Base-by-base conservation (phyloP, 2,888 invertebrate species). In the Xylophagus ater region DNA sequence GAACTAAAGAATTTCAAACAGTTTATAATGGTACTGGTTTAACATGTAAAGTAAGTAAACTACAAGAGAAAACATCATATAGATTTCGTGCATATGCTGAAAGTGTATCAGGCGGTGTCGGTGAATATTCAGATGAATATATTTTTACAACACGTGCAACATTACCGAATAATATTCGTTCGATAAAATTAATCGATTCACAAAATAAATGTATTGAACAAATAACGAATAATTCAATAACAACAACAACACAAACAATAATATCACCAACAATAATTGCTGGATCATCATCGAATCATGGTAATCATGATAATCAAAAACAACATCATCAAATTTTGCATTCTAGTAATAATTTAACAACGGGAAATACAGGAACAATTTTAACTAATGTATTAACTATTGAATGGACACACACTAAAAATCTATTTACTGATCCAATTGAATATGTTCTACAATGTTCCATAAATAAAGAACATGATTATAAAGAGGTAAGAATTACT, bases 71-170 rank as follows among this genome's bases (percentile, higher is more conserved):
- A 52, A 84, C 80, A 10, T 66, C 72, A 40, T 92, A 92, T 66
- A 74, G 74, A 56, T 89, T 93, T 71, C 75, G 89, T 51, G 83
- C 93, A 54, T 82, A 79, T 51, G 87, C 87, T 34, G 75, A 79
- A 49, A 88, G 86, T 59, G 85, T 83, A 61, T 69, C 71, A 30
- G 88, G 85, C 42, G 90, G 89, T 9, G 75, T 79, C 51, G 90
- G 90, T 13, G 75, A 76, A 23, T 87, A 78, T 69, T 84, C 86
- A 4, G 71, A 71, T 42, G 70, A 78, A 36, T 73, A 75, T 58
- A 66, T 72, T 41, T 87, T 81, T 61, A 68, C 69, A 51, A 93
- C 93, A 23, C 70, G 68, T 43, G 73, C 80, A 48, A 82, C 90
- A 21, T 82, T 88, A 41, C 93, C 92, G 20, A 78, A 81, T 38